Evolutionary conservation across 2,888 invertebrate genomes (phyloP).

Genomic region (Andrena trimmerana): DNA sequence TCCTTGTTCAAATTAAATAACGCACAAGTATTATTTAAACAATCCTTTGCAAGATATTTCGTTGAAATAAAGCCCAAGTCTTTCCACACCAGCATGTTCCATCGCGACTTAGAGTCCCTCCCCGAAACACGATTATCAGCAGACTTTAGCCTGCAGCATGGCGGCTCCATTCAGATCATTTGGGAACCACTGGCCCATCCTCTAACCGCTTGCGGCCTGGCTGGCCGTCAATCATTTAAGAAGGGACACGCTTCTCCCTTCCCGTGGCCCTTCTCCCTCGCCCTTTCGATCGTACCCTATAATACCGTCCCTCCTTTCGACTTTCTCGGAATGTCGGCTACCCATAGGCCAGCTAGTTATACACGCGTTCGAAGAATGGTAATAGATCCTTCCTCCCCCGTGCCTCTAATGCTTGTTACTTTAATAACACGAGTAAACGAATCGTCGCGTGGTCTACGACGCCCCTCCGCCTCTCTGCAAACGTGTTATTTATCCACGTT

Average conservation of each 20-base stretch:
- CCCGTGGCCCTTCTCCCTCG: slow-evolving; percentile 39
- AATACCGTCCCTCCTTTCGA: slow-evolving; percentile 51
- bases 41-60: no score
- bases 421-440: neutral
- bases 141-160: slow-evolving; percentile 7
- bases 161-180: slow-evolving; percentile 37
- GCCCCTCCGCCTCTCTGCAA: no score
- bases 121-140: neutral
- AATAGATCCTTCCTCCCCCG: neutral
- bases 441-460: neutral
- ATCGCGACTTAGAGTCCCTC: no score
- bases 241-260: slow-evolving; percentile 68
- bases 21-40: no score
- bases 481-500: neutral
- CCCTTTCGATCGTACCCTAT: slow-evolving; percentile 50
- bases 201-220: slow-evolving; percentile 66
- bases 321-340: slow-evolving; percentile 59
- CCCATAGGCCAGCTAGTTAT: slow-evolving; percentile 11
- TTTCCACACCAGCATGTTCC: no score
- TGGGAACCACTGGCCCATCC: slow-evolving; percentile 73
- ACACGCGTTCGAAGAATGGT: slow-evolving; percentile 10
- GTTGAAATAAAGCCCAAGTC: no score
- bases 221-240: slow-evolving; percentile 78
- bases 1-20: no score
- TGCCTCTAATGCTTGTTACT: neutral